Base-by-base conservation (phyloP, 1,140 invertebrate genomes). In the Tyrophagus putrescentiae region DNA sequence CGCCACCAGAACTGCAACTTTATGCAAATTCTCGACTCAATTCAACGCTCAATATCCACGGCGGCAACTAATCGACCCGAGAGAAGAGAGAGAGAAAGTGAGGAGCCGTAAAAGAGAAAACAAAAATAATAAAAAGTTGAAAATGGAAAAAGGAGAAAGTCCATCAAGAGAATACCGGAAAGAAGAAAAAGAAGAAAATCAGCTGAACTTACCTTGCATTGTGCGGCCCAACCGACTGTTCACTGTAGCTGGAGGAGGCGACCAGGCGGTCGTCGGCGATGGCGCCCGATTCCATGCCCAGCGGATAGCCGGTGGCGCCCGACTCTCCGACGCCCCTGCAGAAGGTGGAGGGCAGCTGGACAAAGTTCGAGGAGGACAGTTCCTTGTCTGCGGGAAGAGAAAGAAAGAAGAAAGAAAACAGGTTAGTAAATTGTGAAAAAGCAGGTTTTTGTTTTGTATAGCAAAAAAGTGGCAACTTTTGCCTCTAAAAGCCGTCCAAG, bases 201-300 rank as follows among this genome's bases (percentile, higher is more conserved):
- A n/a, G n/a, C n/a, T n/a, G n/a, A n/a, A 75, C 76, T 77, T 76
- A 91, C 88, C 87, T 83, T 67, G 84, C 86, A 73, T 88, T 89
- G 70, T 88, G 84, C 18, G 88, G 87, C 42, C 87, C 88, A 53
- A 90, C 87, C 69, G 85, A 89, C 70, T 86, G 86, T 66, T 82
- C 80, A 72, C 92, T 86, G 74, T 88, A 89, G 31, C 87, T 87
- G 42, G 87, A 90, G 64, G 85, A 88, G 62, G 87, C 87, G 13
- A 81, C 82, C 64, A 93, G 85, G 68, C 85, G 84, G 66, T 80
- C 78, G 72, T 91, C 84, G 45, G 82, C 81, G 67, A 93, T 91
- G 67, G 80, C 78, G 63, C 86, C 87, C 67, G 84, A 87, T 75
- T 91, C 85, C 86, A 93, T 90, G 60, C 88, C 88, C 58, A 93